Evolutionary conservation across 2,113 vertebrate genomes (phyloP).

Genomic region (Esox niger): DNA sequence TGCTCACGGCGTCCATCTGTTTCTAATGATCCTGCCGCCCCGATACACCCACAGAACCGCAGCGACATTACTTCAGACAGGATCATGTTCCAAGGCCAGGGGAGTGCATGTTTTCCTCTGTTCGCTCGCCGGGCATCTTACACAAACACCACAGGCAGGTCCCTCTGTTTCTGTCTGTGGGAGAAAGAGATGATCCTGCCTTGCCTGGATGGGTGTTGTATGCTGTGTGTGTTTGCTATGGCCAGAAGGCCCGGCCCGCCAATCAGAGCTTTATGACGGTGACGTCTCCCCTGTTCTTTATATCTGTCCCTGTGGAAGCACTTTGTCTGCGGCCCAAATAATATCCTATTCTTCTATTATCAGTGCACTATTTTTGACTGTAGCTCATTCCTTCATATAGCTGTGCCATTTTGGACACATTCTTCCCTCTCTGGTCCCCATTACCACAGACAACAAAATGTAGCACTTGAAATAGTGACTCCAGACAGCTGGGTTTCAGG

Average conservation of each 20-base stretch:
- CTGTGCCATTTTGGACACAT: too few species aligned
- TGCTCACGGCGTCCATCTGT: constrained; percentile 16
- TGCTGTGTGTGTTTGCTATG: constrained; percentile 39
- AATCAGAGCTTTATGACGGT: constrained; percentile 43
- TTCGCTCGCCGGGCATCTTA: constrained; percentile 40
- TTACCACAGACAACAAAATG: too few species aligned
- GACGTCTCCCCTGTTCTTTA: constrained; percentile 27
- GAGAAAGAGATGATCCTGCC: constrained; percentile 50
- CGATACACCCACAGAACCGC: constrained; percentile 22
- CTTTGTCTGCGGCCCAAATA: too few species aligned
- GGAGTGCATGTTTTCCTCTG: constrained; percentile 50
- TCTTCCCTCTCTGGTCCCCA: too few species aligned
- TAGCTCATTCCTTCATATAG: too few species aligned
- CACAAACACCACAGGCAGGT: constrained; percentile 57
- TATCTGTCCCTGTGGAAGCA: too few species aligned
- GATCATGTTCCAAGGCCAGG: constrained; percentile 66
- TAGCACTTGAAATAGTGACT: too few species aligned
- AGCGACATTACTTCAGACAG: constrained; percentile 48
- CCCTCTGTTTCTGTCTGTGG: constrained; percentile 54
- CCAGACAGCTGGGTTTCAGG: too few species aligned
- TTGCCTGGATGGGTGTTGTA: too few species aligned
- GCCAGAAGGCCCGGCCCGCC: constrained; percentile 15
- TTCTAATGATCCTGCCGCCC: constrained; percentile 56
- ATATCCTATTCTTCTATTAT: too few species aligned
- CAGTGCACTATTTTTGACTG: too few species aligned